Percentiles rank a stretch among this genome's conserved stretches.
phyloP scores from a whole-genome alignment of 2,797 vertebrate genomes.

The Betta splendens region DNA sequence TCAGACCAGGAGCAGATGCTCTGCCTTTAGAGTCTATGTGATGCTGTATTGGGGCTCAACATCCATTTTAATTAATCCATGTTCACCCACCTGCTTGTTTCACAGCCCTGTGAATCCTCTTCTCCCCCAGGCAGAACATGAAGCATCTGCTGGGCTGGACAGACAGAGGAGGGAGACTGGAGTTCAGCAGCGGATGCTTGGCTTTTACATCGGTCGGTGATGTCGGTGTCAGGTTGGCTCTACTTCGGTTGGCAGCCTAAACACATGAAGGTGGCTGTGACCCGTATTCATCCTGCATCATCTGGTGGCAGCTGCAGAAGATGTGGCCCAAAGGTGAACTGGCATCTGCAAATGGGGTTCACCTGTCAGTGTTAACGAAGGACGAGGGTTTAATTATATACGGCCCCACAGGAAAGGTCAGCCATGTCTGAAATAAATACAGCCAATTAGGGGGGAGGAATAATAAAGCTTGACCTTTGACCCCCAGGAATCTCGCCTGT shows the following conservation, averaged over 20 bases:
- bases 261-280: too few species aligned
- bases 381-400: slow-evolving; percentile 73
- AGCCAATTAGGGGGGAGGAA: slow-evolving; percentile 53
- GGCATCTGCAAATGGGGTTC: slow-evolving; percentile 32
- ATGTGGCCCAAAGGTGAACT: slow-evolving; percentile 29
- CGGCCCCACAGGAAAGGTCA: slow-evolving; percentile 30
- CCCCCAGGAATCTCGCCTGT: slow-evolving; percentile 17
- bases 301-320: too few species aligned
- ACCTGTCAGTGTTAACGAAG: slow-evolving; percentile 43
- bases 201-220: slow-evolving; percentile 18
- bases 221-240: not conserved
- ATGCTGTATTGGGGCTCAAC: too few species aligned
- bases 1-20: slow-evolving; percentile 10
- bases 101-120: slow-evolving; percentile 37
- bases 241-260: too few species aligned
- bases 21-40: slow-evolving; percentile 49
- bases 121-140: slow-evolving; percentile 34
- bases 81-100: slow-evolving; percentile 39
- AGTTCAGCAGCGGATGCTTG: too few species aligned
- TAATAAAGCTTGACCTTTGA: slow-evolving; percentile 63
- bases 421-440: slow-evolving; percentile 48
- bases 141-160: too few species aligned
- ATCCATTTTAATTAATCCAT: slow-evolving; percentile 73
- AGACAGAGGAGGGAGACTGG: too few species aligned
- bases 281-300: too few species aligned